Evolutionary conservation across 1,140 invertebrate species (phyloP).

Genomic region (Trachymyrmex cornetzi): DNA sequence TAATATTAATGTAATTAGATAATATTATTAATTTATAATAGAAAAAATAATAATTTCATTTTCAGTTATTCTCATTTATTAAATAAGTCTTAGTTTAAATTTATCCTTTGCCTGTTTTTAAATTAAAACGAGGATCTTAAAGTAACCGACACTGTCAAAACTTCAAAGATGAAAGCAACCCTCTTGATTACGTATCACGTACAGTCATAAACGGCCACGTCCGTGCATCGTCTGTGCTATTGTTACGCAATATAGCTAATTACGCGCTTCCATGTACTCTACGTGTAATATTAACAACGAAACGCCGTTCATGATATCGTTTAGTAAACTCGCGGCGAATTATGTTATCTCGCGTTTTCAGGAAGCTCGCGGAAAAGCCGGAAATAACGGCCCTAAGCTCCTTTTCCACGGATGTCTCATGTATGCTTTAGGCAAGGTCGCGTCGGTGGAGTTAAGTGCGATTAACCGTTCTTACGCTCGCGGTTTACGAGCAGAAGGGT

Average conservation of each 20-base stretch:
- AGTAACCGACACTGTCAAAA: neutral
- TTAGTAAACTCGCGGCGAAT: constrained; percentile 27
- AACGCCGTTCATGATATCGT: constrained; percentile 24
- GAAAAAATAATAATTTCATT: neutral
- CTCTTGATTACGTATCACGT: neutral
- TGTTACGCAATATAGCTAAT: constrained; percentile 48
- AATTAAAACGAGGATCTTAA: neutral
- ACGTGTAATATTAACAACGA: constrained; percentile 41
- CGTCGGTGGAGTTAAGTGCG: constrained; percentile 46
- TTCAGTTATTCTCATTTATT: neutral
- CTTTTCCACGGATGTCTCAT: constrained; percentile 20
- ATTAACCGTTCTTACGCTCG: constrained; percentile 67
- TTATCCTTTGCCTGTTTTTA: too few species aligned
- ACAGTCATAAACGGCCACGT: neutral
- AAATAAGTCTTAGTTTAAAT: neutral
- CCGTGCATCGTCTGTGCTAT: neutral
- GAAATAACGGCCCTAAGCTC: constrained; percentile 52
- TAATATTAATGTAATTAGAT: too few species aligned
- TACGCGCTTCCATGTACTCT: constrained; percentile 46
- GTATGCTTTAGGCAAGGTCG: constrained; percentile 25
- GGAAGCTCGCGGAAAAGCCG: constrained; percentile 43
- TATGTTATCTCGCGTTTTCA: constrained; percentile 62
- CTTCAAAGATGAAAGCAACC: neutral
- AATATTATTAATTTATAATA: neutral
- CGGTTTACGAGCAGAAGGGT: constrained; percentile 14